Percentiles rank a stretch among this genome's conserved stretches.
phyloP scores from a whole-genome alignment of 2,888 invertebrate genomes.

The Ophion ellenae region DNA sequence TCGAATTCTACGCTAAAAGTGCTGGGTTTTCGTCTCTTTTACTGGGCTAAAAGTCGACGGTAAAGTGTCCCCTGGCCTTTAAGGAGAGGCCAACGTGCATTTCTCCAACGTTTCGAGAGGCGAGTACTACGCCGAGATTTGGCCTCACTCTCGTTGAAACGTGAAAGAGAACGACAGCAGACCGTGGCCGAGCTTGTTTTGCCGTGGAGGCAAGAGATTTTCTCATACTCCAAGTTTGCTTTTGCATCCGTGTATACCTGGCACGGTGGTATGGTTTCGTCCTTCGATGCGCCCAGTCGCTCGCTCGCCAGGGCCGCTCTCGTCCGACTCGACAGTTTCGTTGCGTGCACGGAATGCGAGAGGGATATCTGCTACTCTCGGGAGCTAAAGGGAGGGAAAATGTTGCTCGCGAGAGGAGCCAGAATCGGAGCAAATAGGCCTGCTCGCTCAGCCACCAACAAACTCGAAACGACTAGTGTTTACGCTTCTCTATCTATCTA shows the following conservation, averaged over 20 bases:
- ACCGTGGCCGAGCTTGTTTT: conserved; percentile 14
- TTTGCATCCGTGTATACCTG: background rate
- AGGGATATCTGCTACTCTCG: background rate
- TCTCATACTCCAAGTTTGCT: conserved; percentile 14
- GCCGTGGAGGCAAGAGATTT: conserved; percentile 20
- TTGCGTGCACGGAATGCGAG: conserved; percentile 53
- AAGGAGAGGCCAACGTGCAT: background rate
- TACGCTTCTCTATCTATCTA: conserved; percentile 22
- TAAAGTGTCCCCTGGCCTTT: background rate
- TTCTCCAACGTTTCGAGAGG: background rate
- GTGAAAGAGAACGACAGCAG: conserved; percentile 12
- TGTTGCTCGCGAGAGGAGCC: conserved; percentile 18
- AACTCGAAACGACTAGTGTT: conserved; percentile 51
- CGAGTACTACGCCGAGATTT: background rate
- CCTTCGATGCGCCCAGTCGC: conserved; percentile 33
- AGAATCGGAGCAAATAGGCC: conserved; percentile 38
- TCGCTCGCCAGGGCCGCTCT: conserved; percentile 44
- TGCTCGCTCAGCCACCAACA: conserved; percentile 3
- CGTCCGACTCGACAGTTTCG: conserved; percentile 58
- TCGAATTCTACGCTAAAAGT: too few species aligned
- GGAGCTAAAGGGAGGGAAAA: conserved; percentile 34
- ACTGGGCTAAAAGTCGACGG: background rate
- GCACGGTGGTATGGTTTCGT: conserved; percentile 40
- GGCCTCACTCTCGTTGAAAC: conserved; percentile 10
- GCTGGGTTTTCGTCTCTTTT: too few species aligned